Percentiles rank a stretch among this genome's conserved stretches.
Conservation (phyloP, 2,888 invertebrate genomes). For the Parasteatoda lunata region DNA sequence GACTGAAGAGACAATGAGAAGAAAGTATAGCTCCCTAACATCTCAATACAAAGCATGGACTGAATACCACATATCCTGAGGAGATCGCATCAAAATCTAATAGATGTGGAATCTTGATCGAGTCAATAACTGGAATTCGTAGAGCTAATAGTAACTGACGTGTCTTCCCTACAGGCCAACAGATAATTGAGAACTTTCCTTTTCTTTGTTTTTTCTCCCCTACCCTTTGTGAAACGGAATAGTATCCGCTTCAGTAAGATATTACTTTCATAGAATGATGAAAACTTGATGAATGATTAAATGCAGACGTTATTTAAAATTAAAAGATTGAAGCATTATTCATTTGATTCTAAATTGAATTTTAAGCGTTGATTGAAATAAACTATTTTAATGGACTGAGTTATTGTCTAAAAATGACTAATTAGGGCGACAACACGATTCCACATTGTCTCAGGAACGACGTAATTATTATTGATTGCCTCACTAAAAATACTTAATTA, state of each 20-base stretch:
- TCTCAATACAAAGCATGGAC: neutral
- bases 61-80: slow-evolving; percentile 34
- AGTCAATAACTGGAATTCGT: slow-evolving; percentile 47
- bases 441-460: too few relatives aligned
- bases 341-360: too few relatives aligned
- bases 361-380: too few relatives aligned
- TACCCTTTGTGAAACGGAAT: slow-evolving; percentile 9
- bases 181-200: slow-evolving; percentile 43
- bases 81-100: slow-evolving; percentile 41
- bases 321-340: too few relatives aligned
- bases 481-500: too few relatives aligned
- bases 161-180: slow-evolving; percentile 18
- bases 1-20: neutral
- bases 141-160: slow-evolving; percentile 35
- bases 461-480: too few relatives aligned
- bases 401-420: too few relatives aligned
- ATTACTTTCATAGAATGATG: slow-evolving; percentile 6
- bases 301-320: too few relatives aligned
- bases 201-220: neutral
- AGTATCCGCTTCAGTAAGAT: slow-evolving; percentile 20
- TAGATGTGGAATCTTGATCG: slow-evolving; percentile 55
- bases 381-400: too few relatives aligned
- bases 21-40: neutral
- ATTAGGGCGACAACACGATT: too few relatives aligned
- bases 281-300: neutral